Base-by-base conservation (phyloP, 2,113 vertebrate species). In the Salvelinus namaycush region DNA sequence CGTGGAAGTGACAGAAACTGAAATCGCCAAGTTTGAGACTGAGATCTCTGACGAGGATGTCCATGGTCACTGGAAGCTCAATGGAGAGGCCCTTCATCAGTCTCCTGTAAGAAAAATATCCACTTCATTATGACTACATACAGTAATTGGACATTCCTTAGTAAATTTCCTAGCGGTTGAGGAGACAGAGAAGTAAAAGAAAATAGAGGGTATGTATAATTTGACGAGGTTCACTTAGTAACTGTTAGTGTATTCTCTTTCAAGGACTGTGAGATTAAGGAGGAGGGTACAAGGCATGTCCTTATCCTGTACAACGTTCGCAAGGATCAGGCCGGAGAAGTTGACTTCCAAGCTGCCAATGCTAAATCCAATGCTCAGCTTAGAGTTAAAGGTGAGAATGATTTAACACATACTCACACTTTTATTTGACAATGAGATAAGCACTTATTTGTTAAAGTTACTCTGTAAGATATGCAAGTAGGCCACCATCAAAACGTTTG, bases 11-110 rank as follows among this genome's bases (percentile, higher is more conserved):
- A 96, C 93, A 22, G 98, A 99, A 91, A 97, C 95, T 0, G 97
- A 99, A 89, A 95, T 94, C 0, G 98, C 98, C 68, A 96, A 83
- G 72, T 99, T 99, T 92, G 97, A 99, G 87, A 96, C 95, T 0
- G 96, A 99, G 91, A 96, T 99, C 76, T 98, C 97, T 3, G 98
- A 96, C 81, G 96, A 95, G 3, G 97, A 97, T 78, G 87, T 99
- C 26, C 97, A 99, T 22, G 95, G 93, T 60, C 90, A 87, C 74
- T 99, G 98, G 98, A 99, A 97, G 71, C 92, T 99, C 79, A 98
- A 97, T 89, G 97, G 94, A 86, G 96, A 99, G 34, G 77, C 93
- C 0, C 85, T 99, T 27, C 95, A 94, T 85, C 93, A 94, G 1
- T 95, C 97, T 87, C 82, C 95, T 80, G 98, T 99, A 94, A 96